Base-by-base conservation (phyloP, 2,888 invertebrate species). In the Ochropacha duplaris region DNA sequence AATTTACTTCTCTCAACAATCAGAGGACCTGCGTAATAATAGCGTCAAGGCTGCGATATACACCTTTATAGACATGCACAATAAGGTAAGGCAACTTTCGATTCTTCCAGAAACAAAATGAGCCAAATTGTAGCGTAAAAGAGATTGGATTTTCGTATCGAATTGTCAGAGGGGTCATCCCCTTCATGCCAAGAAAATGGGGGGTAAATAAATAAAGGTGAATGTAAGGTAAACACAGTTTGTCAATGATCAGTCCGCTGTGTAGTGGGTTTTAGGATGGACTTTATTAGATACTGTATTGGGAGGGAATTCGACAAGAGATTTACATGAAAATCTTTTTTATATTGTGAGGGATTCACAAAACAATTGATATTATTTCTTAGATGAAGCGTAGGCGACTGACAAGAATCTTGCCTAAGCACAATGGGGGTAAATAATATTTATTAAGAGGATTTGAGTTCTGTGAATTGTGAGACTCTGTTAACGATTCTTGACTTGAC, bases 111-210 rank as follows among this genome's bases (percentile, higher is more conserved):
- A 81, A 83, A 86, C 82, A 82, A 84, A 87, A 88, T 86, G 87
- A 88, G 79, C 76, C 78, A 81, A 85, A 81, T 87, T 86, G 83
- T 84, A 84, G 82, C 83, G 84, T 83, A 79, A 86, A 88, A 88
- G 86, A 86, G 87, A 90, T 89, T 90, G 88, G 87, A 86, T 89
- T 89, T 76, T 84, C 72, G 86, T 86, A 87, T 88, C 86, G 87
- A 87, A 87, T 86, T 85, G 87, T 83, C 83, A 75, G 71, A 72
- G 72, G 71, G 71, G 64, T 57, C 49, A 59, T 19, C 44, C 44
- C 44, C 9, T 44, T 6, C 19, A 1, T 44, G 9, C 44, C 59
- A 67, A 28, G 56, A 57, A 60, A 56, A 50, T 56, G 61, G 51
- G 62, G 62, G 66, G 68, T 63, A 68, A 65, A 78, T 73, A 83